Conservation (phyloP, 2,113 vertebrate species). For the Gorilla gorilla region DNA sequence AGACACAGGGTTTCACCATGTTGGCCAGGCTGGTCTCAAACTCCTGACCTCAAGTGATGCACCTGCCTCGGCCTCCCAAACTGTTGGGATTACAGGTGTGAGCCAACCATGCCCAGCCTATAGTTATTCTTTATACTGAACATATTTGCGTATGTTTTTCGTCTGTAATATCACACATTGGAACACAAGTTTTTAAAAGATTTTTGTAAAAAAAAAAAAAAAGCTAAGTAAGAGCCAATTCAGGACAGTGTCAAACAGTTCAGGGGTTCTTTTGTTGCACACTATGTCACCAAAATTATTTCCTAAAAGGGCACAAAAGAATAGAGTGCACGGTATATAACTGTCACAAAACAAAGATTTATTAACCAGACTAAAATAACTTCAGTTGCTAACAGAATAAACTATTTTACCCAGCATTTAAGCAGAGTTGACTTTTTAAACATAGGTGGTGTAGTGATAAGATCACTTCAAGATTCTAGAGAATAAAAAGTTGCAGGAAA, state of each 20-base stretch:
- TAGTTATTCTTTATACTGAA: not conserved
- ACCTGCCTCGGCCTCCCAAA: no score
- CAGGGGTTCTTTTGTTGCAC: not conserved
- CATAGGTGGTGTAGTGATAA: not conserved
- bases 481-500: constrained; percentile 19
- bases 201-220: not conserved
- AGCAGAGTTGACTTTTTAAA: constrained; percentile 14
- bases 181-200: not conserved
- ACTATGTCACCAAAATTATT: not conserved
- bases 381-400: not conserved
- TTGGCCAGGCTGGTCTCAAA: no score
- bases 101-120: no score
- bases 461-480: constrained; percentile 31
- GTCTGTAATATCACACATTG: not conserved
- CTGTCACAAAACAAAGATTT: not conserved
- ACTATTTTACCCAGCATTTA: not conserved
- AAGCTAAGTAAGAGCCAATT: not conserved
- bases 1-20: no score
- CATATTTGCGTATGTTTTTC: not conserved
- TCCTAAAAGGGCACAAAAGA: not conserved
- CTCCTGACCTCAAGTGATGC: no score
- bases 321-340: not conserved
- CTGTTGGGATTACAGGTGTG: no score
- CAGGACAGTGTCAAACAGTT: not conserved
- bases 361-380: not conserved